Evolutionary conservation across 2,797 vertebrate genomes (phyloP), one percentile per base, ranked within the genome.

Genomic region (Podarcis siculus): DNA sequence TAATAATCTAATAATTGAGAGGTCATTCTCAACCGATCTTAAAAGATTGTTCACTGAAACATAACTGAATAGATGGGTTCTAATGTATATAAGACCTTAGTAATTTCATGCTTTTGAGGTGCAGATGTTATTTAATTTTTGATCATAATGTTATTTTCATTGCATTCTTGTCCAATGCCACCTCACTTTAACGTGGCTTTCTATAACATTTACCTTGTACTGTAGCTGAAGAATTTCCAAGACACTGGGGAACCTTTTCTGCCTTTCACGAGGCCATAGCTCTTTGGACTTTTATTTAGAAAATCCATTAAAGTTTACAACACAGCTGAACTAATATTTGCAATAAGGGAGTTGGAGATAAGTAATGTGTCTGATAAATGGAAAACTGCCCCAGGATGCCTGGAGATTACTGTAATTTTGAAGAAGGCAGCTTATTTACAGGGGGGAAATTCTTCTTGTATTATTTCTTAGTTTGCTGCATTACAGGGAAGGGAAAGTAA

Each of bases 311-410:
- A 85, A 81, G n/a, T 89, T 94, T 87, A 49, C 86, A 82, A 37
- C 77, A 15, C 66, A 89, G 71, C 55, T 85, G 87, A 23, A 19
- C 19, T 55, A 0, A 67, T 75, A 13, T 89, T 86, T 66, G 64
- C 82, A 71, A 79, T 79, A 58, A 89, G 32, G 86, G 72, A 87
- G 64, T 21, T 72, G 0, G 79, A 87, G 87, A 87, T 92, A 89
- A 93, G 55, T 91, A 90, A 87, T 21, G 82, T 88, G 82, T 64
- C 88, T 89, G 69, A 87, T 58, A 83, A 80, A 81, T 35, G 39
- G 61, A 84, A 42, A 66, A 73, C 37, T 90, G 80, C 82, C 87
- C 87, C 75, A 82, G 58, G 42, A 55, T 75, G 42, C 72, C 25
- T 39, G 72, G 69, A 75, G 58, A 77, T 81, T 55, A 76, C 58